phyloP scores from a whole-genome alignment of 2,888 invertebrate species.

The Hypselothyrea guttata region DNA sequence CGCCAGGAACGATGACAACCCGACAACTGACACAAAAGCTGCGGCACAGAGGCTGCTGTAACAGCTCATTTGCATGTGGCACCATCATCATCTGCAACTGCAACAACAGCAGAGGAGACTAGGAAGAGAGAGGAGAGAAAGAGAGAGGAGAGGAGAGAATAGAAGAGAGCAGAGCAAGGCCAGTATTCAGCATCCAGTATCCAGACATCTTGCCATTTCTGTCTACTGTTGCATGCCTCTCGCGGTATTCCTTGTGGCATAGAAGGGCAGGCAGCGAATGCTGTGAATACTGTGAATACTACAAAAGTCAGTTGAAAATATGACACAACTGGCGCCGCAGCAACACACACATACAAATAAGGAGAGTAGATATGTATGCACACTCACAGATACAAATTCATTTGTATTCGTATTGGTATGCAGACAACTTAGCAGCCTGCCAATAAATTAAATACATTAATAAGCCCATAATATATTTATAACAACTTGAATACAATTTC shows the following conservation, averaged over 20 bases:
- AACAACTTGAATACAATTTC: no score
- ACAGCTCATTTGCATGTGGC: constrained; percentile 62
- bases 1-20: constrained; percentile 28
- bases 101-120: no score
- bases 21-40: constrained; percentile 27
- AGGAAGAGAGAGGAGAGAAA: no score
- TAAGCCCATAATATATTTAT: no score
- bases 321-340: constrained; percentile 54
- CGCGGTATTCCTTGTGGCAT: constrained; percentile 15
- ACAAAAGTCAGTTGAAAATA: constrained; percentile 39
- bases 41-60: constrained; percentile 1
- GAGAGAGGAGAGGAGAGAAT: no score
- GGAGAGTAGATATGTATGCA: neutral
- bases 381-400: neutral
- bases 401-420: neutral
- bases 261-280: no score
- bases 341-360: neutral
- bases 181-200: constrained; percentile 3
- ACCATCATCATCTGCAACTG: constrained; percentile 40
- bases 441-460: no score
- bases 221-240: neutral
- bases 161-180: constrained; percentile 29
- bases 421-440: no score
- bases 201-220: constrained; percentile 34
- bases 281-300: constrained; percentile 20